Conservation (phyloP, 2,888 invertebrate species). For the Eilema sororculum region DNA sequence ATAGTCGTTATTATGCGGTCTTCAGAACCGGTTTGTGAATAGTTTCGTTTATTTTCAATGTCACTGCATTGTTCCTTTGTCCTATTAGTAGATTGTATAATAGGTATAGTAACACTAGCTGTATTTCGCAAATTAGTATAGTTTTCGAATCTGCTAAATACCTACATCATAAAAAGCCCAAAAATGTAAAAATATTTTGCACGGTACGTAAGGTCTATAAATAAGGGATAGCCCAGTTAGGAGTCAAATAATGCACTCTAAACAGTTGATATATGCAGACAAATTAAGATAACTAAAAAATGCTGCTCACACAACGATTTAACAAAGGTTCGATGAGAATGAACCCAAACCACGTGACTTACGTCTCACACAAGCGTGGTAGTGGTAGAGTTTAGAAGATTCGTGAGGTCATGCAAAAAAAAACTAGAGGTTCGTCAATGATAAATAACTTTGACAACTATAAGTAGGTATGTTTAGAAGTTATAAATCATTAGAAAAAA, state of each 20-base stretch:
- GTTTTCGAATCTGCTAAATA: neutral
- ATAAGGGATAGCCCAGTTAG: constrained; percentile 1
- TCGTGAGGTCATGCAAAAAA: neutral
- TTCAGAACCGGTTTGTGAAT: constrained; percentile 12
- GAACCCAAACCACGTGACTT: neutral
- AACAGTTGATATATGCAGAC: neutral
- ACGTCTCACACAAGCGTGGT: neutral
- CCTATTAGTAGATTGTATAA: constrained; percentile 7
- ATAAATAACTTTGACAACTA: neutral
- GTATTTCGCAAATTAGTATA: neutral
- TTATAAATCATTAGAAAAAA: neutral
- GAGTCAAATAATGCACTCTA: neutral
- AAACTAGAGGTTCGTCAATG: neutral
- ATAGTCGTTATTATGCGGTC: neutral
- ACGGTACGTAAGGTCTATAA: neutral
- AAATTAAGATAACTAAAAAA: neutral
- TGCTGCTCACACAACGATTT: neutral
- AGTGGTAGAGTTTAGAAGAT: neutral
- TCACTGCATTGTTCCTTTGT: constrained; percentile 7
- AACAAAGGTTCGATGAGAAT: neutral
- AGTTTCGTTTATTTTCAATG: constrained; percentile 13
- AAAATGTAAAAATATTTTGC: neutral
- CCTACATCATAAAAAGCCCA: neutral
- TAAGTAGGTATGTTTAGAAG: neutral
- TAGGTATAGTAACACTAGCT: neutral